Conservation (phyloP, 1,140 invertebrate genomes). For the Venustaconcha ellipsiformis region DNA sequence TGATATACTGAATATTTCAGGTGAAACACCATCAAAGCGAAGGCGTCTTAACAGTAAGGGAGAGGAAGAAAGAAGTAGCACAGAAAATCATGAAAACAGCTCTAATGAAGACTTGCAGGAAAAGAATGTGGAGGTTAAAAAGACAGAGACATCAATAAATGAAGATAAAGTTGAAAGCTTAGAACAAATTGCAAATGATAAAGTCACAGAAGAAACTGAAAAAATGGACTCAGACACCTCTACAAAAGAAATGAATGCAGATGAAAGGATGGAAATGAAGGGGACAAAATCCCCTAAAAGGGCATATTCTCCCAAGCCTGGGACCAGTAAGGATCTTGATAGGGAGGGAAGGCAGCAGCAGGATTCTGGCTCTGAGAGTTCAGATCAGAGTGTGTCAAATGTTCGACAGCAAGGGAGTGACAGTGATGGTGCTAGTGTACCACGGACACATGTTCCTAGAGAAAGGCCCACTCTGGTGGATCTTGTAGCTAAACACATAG, state of each 20-base stretch:
- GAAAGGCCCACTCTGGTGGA: conserved; percentile 52
- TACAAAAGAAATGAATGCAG: conserved; percentile 2
- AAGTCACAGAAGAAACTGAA: too few relatives aligned
- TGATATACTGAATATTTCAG: conserved; percentile 14
- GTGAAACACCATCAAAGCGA: conserved; percentile 47
- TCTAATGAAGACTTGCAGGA: too few relatives aligned
- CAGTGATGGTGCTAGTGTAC: conserved; percentile 13
- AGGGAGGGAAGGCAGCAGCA: too few relatives aligned
- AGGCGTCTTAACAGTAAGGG: conserved; percentile 16
- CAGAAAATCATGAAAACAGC: conserved; percentile 2
- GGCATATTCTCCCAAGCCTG: conserved; percentile 26
- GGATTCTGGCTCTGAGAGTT: too few relatives aligned
- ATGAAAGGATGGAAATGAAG: conserved; percentile 22
- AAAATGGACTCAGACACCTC: too few relatives aligned
- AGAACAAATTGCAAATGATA: too few relatives aligned
- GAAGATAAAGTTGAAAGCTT: too few relatives aligned
- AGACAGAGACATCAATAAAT: too few relatives aligned
- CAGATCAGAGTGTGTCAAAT: not conserved
- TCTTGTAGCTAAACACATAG: conserved; percentile 54
- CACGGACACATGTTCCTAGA: conserved; percentile 14
- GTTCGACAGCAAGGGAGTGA: conserved; percentile 1
- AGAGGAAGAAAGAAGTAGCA: not conserved
- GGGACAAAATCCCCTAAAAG: conserved; percentile 24
- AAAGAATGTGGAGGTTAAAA: too few relatives aligned
- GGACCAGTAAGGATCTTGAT: conserved; percentile 4